Percentiles rank a stretch among this genome's conserved stretches.
Conservation (phyloP, 64 coral and sea anemone genomes). For the Orbicella faveolata region DNA sequence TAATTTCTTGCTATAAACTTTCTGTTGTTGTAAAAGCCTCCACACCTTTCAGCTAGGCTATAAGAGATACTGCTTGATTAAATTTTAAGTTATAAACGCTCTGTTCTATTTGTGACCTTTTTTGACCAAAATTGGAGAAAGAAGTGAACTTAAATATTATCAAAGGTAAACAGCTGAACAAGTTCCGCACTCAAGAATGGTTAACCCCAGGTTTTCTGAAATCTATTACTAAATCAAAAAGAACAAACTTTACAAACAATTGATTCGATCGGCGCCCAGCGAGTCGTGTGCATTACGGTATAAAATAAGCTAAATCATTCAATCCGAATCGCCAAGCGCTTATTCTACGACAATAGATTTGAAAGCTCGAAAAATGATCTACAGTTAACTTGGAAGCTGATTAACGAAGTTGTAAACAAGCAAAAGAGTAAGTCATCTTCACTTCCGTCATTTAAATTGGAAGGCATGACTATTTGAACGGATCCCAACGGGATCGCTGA, state of each 20-base stretch:
- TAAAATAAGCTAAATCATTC: neutral
- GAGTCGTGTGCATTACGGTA: neutral
- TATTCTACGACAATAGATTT: neutral
- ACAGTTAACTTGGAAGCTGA: neutral
- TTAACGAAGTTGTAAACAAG: slow-evolving; percentile 44
- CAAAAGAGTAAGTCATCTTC: slow-evolving; percentile 5
- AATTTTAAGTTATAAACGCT: no score
- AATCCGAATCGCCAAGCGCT: neutral
- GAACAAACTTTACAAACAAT: neutral
- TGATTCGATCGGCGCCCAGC: neutral
- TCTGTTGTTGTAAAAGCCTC: no score
- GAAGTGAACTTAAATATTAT: neutral
- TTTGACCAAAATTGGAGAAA: no score
- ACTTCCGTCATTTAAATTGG: neutral
- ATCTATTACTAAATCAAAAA: neutral
- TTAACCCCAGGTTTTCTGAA: neutral
- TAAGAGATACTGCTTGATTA: no score
- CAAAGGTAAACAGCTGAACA: neutral
- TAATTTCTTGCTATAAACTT: no score
- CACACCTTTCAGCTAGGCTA: no score
- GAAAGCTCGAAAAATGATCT: neutral
- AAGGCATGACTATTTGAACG: neutral
- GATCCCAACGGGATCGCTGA: slow-evolving; percentile 15
- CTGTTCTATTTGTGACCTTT: no score
- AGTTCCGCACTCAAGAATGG: neutral